Evolutionary conservation across 2,797 vertebrate species (phyloP), one percentile per base, ranked within the genome.

Genomic region (Megalops cyprinoides): DNA sequence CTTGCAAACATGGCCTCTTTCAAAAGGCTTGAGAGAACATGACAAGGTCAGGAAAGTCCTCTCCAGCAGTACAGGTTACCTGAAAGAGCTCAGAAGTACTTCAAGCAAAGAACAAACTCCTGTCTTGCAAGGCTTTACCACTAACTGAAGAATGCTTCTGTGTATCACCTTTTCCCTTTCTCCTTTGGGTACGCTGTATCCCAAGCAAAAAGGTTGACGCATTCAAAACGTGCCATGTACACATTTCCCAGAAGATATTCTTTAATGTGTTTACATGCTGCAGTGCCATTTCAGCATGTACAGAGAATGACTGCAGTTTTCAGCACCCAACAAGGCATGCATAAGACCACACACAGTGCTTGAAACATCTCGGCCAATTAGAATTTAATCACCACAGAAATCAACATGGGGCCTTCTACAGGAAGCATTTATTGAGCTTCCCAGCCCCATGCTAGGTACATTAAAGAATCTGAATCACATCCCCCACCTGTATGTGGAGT

Each of bases 91-190:
- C 48, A 81, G 80, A 90, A 88, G 85, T 76, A 23, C 39, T 86
- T 82, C 44, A 85, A 49, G 88, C 82, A 83, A 83, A 88, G 81
- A 84, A 86, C 82, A 53, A 34, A 39, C 81, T 74, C 56, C 37
- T 83, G 85, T 88, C 83, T 86, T 58, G 48, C 89, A 85, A 86
- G 87, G 81, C 58, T 75, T 84, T 85, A 82, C 53, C 81, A 89
- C 89, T 92, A 91, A 91, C 87, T 71, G 48, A 67, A 67, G 82
- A 81, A 58, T 62, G 69, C 39, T 79, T 74, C 58, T 51, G 20
- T 46, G 80, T 81, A 80, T 78, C 6, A 58, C 48, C 42, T 80
- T 39, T 82, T 60, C 56, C 48, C 44, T 10, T 53, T 75, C 7
- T 4, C 44, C n/a, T 81, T 77, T 74, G 62, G 81, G 42, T n/a